Percentiles rank a stretch among this genome's conserved stretches.
phyloP scores from a whole-genome alignment of 1,140 invertebrate genomes.

The Maniola jurtina region DNA sequence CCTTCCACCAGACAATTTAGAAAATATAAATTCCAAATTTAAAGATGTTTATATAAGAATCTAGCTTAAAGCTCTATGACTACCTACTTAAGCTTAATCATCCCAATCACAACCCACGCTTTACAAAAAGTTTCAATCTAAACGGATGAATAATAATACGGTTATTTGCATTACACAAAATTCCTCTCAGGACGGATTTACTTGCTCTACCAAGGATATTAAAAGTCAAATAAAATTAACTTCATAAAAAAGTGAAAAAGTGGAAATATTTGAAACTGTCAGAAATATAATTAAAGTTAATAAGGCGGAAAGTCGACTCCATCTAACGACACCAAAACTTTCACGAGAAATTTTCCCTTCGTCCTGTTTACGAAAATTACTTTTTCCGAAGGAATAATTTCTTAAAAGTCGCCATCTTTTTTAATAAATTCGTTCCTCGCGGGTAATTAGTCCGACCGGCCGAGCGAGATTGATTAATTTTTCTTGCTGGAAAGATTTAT shows the following conservation, averaged over 20 bases:
- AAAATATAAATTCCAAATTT: too few species aligned
- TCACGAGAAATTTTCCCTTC: neutral
- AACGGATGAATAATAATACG: too few species aligned
- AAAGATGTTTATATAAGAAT: too few species aligned
- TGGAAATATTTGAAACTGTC: too few species aligned
- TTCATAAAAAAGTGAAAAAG: neutral
- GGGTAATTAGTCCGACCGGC: conserved; percentile 16
- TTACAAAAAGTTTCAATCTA: too few species aligned
- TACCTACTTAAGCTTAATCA: too few species aligned
- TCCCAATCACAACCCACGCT: too few species aligned
- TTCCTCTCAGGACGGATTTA: too few species aligned
- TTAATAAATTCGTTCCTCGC: conserved; percentile 12
- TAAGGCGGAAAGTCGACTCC: conserved; percentile 9
- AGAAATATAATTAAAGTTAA: conserved; percentile 4
- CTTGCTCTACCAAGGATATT: neutral
- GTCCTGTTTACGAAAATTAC: too few species aligned
- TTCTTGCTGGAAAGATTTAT: neutral
- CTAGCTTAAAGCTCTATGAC: too few species aligned
- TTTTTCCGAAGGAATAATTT: neutral
- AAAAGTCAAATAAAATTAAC: neutral
- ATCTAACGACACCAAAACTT: conserved; percentile 11
- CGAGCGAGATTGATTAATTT: conserved; percentile 2
- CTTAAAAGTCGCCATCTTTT: conserved; percentile 11
- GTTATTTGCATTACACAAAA: too few species aligned
- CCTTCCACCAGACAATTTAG: too few species aligned